Evolutionary conservation across 1,140 invertebrate species (phyloP).

Genomic region (Polyergus mexicanus): DNA sequence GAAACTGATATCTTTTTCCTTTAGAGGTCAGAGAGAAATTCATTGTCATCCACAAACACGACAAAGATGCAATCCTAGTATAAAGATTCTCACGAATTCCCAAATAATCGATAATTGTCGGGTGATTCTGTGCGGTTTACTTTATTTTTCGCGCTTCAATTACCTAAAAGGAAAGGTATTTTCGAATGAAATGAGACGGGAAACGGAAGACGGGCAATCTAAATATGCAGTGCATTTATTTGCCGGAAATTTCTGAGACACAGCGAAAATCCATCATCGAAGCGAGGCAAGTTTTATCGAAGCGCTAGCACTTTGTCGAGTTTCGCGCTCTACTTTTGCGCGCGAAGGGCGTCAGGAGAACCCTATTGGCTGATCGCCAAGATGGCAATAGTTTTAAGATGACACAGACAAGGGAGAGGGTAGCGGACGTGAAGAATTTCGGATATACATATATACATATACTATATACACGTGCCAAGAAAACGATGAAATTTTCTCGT

Average conservation of each 20-base stretch:
- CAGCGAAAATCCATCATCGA: slow-evolving; percentile 61
- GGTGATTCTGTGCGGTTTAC: neutral
- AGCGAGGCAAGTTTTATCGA: slow-evolving; percentile 56
- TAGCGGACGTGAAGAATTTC: neutral
- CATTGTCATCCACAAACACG: neutral
- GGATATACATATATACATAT: neutral
- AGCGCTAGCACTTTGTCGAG: slow-evolving; percentile 46
- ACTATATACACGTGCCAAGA: slow-evolving; percentile 20
- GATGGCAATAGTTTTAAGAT: neutral
- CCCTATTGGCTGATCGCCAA: slow-evolving; percentile 34
- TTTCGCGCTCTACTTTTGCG: slow-evolving; percentile 39
- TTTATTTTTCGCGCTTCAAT: neutral
- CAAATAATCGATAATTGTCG: slow-evolving; percentile 1
- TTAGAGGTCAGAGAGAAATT: neutral
- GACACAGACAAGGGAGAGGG: neutral
- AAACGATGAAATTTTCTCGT: slow-evolving; percentile 55
- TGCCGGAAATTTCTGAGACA: slow-evolving; percentile 48
- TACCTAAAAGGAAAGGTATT: slow-evolving; percentile 8
- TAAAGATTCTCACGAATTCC: neutral
- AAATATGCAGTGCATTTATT: slow-evolving; percentile 50
- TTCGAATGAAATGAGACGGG: neutral
- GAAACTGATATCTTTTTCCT: neutral
- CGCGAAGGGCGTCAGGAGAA: slow-evolving; percentile 20
- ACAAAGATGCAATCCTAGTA: neutral
- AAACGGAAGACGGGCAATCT: slow-evolving; percentile 26